Conservation (phyloP, 2,888 invertebrate species). For the Pyrochroa serraticornis region DNA sequence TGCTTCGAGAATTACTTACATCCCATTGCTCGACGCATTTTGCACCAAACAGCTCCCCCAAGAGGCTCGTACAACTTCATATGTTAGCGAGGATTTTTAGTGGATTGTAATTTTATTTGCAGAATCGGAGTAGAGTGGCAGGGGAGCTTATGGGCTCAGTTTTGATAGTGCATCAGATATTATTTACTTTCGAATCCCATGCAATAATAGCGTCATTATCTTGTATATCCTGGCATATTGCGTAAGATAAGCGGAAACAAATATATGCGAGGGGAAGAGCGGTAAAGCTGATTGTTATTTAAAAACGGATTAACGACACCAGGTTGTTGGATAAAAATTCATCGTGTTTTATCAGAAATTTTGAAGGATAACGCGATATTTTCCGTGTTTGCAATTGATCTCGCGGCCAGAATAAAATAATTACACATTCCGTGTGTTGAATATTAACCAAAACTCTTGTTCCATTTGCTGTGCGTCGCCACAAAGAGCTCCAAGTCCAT, state of each 20-base stretch:
- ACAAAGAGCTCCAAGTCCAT: conserved; percentile 29
- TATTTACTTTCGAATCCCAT: conserved; percentile 2
- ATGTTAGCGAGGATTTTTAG: conserved; percentile 40
- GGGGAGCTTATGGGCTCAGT: conserved; percentile 17
- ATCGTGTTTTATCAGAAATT: neutral
- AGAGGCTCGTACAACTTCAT: conserved; percentile 32
- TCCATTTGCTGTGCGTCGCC: conserved; percentile 21
- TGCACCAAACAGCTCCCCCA: conserved; percentile 24
- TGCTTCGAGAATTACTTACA: conserved; percentile 50
- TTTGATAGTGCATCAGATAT: conserved; percentile 1
- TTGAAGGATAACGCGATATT: too few relatives aligned
- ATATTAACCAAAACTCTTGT: conserved; percentile 22
- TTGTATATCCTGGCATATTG: conserved; percentile 21
- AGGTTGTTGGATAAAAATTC: neutral
- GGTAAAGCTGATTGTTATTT: conserved; percentile 14
- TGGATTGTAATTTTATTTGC: conserved; percentile 39
- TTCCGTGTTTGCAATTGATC: neutral
- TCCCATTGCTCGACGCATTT: conserved; percentile 44
- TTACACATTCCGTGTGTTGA: conserved; percentile 27
- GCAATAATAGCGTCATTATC: conserved; percentile 12
- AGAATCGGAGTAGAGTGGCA: conserved; percentile 19
- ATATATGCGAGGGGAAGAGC: conserved; percentile 4
- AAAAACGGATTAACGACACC: conserved; percentile 14
- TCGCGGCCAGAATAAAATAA: conserved; percentile 16
- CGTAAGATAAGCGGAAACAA: conserved; percentile 10